A percentile compares a stretch with the other conserved stretches of the same genome.
These are phyloP conservation scores for Hylyphantes graminicola DNA, from an alignment of 1,140 invertebrate species.

Conservation along the genomic window DNA sequence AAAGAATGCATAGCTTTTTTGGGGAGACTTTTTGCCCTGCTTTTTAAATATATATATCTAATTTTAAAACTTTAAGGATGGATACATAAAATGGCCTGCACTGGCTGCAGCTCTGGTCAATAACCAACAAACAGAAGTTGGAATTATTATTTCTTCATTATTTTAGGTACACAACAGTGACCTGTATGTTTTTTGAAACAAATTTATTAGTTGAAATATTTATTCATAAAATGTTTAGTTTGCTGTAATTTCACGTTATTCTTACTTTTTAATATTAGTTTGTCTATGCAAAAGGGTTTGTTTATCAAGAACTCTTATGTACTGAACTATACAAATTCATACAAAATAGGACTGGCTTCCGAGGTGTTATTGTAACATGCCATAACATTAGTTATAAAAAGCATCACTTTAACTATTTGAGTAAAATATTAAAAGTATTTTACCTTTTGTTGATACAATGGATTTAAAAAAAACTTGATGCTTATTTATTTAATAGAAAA, in stretches of 20 bases:
- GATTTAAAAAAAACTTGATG: slow-evolving; percentile 32
- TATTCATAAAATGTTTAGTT: not conserved
- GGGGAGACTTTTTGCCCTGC: too few relatives aligned
- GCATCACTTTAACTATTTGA: slow-evolving; percentile 38
- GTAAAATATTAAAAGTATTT: slow-evolving; percentile 36
- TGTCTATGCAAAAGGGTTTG: too few relatives aligned
- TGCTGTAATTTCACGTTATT: not conserved
- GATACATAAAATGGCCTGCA: not conserved
- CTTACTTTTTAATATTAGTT: not conserved
- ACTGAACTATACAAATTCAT: too few relatives aligned
- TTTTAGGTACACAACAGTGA: too few relatives aligned
- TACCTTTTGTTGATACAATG: slow-evolving; percentile 27
- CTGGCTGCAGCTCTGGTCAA: slow-evolving; percentile 39
- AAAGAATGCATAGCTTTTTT: too few relatives aligned
- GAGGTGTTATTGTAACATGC: slow-evolving; percentile 41
- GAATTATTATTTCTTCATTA: too few relatives aligned
- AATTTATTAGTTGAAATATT: not conserved
- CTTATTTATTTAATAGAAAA: slow-evolving; percentile 45
- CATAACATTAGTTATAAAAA: slow-evolving; percentile 44
- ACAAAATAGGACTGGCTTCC: too few relatives aligned
- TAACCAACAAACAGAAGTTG: too few relatives aligned
- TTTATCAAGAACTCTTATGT: too few relatives aligned
- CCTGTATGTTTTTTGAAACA: not conserved
- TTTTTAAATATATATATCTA: too few relatives aligned
- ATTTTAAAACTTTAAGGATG: too few relatives aligned